Evolutionary conservation across 2,113 vertebrate species (phyloP).

Genomic region (Cheilinus undulatus): DNA sequence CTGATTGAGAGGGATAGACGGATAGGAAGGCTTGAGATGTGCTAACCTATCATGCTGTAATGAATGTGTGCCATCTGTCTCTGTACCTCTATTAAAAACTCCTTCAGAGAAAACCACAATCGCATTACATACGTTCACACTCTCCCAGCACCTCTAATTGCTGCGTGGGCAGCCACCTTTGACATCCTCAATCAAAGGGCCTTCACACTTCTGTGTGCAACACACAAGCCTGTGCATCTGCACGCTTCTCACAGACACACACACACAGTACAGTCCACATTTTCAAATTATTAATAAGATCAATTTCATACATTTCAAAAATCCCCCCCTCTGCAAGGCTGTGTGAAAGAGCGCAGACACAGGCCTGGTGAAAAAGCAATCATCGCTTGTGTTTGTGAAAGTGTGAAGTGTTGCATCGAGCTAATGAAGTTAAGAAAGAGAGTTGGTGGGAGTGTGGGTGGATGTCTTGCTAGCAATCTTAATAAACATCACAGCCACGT

Average conservation of each 20-base stretch:
- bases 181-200: conserved; percentile 72
- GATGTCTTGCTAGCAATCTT: conserved; percentile 65
- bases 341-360: conserved; percentile 19
- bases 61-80: conserved; percentile 74
- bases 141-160: conserved; percentile 68
- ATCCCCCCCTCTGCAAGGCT: conserved; percentile 3
- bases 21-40: conserved; percentile 55
- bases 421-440: conserved; percentile 70
- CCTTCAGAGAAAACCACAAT: conserved; percentile 52
- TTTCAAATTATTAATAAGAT: conserved; percentile 12
- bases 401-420: conserved; percentile 30
- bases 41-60: conserved; percentile 66
- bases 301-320: conserved; percentile 29
- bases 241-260: not conserved
- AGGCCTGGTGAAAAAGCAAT: conserved; percentile 20
- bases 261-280: not conserved
- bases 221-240: conserved; percentile 2
- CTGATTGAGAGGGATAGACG: conserved; percentile 45
- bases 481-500: conserved; percentile 75
- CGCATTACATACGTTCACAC: conserved; percentile 51
- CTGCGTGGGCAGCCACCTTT: conserved; percentile 74
- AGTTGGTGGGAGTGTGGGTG: conserved; percentile 59
- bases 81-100: conserved; percentile 71
- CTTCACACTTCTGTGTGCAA: conserved; percentile 53
- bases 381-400: conserved; percentile 27